phyloP scores from a whole-genome alignment of 2,888 invertebrate species.

The Drosophila picticornis region DNA sequence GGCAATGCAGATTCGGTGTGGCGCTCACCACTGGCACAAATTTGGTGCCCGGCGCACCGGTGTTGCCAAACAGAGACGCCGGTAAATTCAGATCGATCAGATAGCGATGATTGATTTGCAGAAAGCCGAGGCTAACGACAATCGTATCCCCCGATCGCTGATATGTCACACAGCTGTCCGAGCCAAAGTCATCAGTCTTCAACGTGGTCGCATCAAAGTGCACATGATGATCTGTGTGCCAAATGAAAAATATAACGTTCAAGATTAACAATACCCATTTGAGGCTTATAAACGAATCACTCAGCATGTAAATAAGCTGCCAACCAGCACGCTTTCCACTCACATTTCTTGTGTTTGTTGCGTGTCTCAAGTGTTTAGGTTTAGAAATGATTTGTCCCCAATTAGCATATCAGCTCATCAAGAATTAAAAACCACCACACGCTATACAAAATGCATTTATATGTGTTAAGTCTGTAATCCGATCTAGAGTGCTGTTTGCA shows the following conservation, averaged over 20 bases:
- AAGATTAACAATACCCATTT: not conserved
- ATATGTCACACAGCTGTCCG: slow-evolving; percentile 84
- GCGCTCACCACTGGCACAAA: slow-evolving; percentile 82
- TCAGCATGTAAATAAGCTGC: not conserved
- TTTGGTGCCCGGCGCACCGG: slow-evolving; percentile 65
- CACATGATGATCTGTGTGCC: slow-evolving; percentile 84
- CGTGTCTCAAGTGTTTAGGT: not conserved
- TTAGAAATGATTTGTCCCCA: not conserved
- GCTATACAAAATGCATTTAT: not conserved
- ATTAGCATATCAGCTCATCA: not conserved
- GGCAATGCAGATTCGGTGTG: slow-evolving; percentile 84
- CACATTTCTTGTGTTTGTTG: not conserved
- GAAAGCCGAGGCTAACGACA: slow-evolving; percentile 84
- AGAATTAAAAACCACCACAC: not conserved
- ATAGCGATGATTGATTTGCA: slow-evolving; percentile 85
- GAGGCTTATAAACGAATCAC: not conserved
- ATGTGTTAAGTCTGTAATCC: not conserved
- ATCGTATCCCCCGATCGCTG: slow-evolving; percentile 84
- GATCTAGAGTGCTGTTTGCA: slow-evolving; percentile 13
- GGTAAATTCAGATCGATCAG: slow-evolving; percentile 84
- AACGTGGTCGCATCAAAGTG: slow-evolving; percentile 83
- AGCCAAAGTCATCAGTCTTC: slow-evolving; percentile 83
- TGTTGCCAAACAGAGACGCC: slow-evolving; percentile 76
- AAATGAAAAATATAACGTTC: not conserved
- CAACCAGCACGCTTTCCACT: not conserved